Percentiles rank a stretch among this genome's conserved stretches.
Conservation (phyloP, 2,888 invertebrate genomes). For the Idaea aversata region DNA sequence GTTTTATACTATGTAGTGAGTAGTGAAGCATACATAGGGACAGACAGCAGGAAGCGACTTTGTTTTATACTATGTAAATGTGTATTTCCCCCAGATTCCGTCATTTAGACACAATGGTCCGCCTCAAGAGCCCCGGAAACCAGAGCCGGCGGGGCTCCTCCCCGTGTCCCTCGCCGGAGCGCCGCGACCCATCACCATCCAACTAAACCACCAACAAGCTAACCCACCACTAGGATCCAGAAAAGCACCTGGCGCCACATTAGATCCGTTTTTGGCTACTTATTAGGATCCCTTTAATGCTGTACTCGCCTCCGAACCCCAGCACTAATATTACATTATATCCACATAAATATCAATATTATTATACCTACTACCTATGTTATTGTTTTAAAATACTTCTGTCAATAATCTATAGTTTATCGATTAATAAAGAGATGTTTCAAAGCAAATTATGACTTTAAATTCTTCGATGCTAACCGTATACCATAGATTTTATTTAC, state of each 20-base stretch:
- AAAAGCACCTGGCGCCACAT: neutral
- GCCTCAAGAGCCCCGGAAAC: slow-evolving; percentile 85
- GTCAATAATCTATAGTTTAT: neutral
- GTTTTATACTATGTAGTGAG: too few species aligned
- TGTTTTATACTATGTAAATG: neutral
- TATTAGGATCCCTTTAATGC: neutral
- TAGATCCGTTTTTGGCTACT: neutral
- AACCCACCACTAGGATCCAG: too few species aligned
- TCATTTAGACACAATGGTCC: slow-evolving; percentile 92
- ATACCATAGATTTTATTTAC: neutral
- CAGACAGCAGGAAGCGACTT: too few species aligned
- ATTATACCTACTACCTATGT: neutral
- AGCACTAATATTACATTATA: neutral
- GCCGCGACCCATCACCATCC: slow-evolving; percentile 62
- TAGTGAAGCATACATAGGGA: too few species aligned
- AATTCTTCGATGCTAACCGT: neutral
- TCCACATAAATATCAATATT: neutral
- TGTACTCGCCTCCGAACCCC: neutral
- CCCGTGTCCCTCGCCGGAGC: slow-evolving; percentile 86
- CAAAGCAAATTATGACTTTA: neutral
- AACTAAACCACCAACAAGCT: slow-evolving; percentile 26
- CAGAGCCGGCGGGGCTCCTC: slow-evolving; percentile 83
- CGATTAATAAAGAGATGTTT: neutral
- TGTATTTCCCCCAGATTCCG: slow-evolving; percentile 83
- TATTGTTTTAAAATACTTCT: neutral